These are phyloP conservation scores for Drepana arcuata DNA, from an alignment of 1,140 invertebrate genomes.

Conservation along the genomic window DNA sequence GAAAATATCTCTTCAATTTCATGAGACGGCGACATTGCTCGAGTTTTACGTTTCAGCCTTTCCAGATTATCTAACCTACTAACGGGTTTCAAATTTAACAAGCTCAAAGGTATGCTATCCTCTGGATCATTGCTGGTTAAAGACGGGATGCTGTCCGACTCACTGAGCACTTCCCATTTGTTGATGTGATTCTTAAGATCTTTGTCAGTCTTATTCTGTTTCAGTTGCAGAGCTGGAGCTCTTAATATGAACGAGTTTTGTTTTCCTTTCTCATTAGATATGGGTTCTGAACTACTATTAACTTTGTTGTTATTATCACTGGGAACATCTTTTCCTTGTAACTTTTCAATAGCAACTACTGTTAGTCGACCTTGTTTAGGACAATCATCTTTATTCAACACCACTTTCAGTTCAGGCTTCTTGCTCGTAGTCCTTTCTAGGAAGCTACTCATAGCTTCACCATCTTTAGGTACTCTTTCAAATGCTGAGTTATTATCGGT, in stretches of 20 bases:
- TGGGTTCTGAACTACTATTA: conserved; percentile 16
- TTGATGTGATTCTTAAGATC: conserved; percentile 57
- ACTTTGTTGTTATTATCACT: conserved; percentile 28
- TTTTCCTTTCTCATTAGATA: conserved; percentile 30
- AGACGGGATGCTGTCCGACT: conserved; percentile 73
- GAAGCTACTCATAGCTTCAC: conserved; percentile 76
- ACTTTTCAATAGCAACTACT: conserved; percentile 73
- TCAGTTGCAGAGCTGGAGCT: conserved; percentile 48
- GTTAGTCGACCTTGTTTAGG: conserved; percentile 70
- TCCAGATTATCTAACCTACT: conserved; percentile 55
- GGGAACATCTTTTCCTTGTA: conserved; percentile 66
- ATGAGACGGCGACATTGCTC: conserved; percentile 67
- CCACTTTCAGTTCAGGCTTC: conserved; percentile 61
- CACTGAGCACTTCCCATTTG: conserved; percentile 73
- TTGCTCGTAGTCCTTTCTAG: conserved; percentile 70
- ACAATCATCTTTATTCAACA: conserved; percentile 66
- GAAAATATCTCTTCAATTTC: conserved; percentile 68
- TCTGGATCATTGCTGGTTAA: conserved; percentile 67
- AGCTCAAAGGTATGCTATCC: conserved; percentile 66
- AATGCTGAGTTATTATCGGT: conserved; percentile 64
- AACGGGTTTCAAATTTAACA: conserved; percentile 57
- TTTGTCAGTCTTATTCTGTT: conserved; percentile 55
- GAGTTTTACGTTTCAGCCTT: conserved; percentile 59
- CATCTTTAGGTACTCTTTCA: conserved; percentile 77
- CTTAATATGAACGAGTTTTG: conserved; percentile 42